Percentiles rank a stretch among this genome's conserved stretches.
Evolutionary conservation across 2,113 vertebrate genomes (phyloP).

Genomic region (Oxyruncus cristatus): DNA sequence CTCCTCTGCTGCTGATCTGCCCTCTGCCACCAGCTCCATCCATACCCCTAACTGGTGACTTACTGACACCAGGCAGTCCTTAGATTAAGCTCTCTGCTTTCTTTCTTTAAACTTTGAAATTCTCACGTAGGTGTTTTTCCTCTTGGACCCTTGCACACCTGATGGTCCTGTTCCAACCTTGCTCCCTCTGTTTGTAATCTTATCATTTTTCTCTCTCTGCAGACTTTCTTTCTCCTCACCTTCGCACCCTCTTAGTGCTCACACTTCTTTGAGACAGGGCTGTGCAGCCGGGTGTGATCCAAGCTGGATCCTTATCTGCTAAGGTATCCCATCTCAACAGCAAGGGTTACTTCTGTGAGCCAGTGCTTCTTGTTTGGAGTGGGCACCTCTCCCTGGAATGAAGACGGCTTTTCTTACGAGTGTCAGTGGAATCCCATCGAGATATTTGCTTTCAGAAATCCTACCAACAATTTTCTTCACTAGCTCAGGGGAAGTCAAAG

Average conservation of each 20-base stretch:
- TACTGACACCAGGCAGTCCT: neutral
- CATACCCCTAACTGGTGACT: neutral
- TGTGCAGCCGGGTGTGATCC: neutral
- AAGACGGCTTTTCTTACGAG: neutral
- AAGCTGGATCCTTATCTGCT: neutral
- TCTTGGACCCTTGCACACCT: neutral
- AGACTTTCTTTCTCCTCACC: neutral
- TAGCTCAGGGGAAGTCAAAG: neutral
- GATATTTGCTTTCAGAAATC: neutral
- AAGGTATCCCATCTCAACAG: neutral
- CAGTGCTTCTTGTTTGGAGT: accelerated
- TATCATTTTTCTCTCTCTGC: neutral
- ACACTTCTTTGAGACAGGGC: neutral
- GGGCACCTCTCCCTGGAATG: neutral
- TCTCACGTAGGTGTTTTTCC: neutral
- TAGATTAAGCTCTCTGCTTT: neutral
- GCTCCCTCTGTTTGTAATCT: neutral
- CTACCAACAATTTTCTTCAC: neutral
- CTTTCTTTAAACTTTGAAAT: neutral
- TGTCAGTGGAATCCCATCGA: neutral
- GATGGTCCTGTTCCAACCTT: neutral
- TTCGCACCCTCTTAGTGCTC: accelerated
- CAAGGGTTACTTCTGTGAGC: neutral
- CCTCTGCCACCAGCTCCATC: neutral
- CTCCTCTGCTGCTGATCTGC: neutral